Percentiles rank a stretch among this genome's conserved stretches.
Evolutionary conservation across 2,888 invertebrate genomes (phyloP).

Genomic region (Autographa gamma): DNA sequence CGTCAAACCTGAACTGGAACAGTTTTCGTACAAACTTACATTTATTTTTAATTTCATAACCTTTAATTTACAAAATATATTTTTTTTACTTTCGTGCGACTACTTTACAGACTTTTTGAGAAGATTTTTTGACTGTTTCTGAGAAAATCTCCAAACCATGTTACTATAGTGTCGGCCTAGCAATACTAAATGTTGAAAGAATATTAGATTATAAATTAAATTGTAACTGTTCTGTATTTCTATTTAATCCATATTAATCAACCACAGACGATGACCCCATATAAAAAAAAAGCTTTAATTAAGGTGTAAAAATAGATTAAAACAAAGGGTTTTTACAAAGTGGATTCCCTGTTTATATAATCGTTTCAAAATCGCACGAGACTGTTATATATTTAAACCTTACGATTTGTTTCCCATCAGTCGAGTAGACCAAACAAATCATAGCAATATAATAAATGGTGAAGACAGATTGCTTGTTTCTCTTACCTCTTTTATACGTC

Average conservation of each 20-base stretch:
- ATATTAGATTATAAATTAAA: no score
- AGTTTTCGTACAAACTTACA: neutral
- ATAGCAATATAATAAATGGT: slow-evolving; percentile 1
- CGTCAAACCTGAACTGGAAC: slow-evolving; percentile 28
- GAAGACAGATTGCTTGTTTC: neutral
- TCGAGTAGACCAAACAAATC: neutral
- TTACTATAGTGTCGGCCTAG: no score
- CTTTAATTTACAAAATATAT: neutral
- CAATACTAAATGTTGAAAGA: no score
- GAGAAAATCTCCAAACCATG: no score
- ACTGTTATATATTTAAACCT: slow-evolving; percentile 27
- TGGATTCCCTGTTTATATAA: neutral
- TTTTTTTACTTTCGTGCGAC: no score
- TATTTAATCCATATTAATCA: no score
- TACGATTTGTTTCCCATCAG: slow-evolving; percentile 12
- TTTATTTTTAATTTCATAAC: neutral
- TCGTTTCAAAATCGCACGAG: neutral
- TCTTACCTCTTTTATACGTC: neutral
- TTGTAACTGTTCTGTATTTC: no score
- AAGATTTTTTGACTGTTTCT: no score
- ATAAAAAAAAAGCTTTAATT: no score
- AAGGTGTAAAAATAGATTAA: no score
- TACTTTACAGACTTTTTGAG: no score
- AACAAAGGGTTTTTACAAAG: neutral
- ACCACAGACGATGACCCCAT: no score